Base-by-base conservation (phyloP, 2,888 invertebrate genomes). In the Epicampocera succincta region DNA sequence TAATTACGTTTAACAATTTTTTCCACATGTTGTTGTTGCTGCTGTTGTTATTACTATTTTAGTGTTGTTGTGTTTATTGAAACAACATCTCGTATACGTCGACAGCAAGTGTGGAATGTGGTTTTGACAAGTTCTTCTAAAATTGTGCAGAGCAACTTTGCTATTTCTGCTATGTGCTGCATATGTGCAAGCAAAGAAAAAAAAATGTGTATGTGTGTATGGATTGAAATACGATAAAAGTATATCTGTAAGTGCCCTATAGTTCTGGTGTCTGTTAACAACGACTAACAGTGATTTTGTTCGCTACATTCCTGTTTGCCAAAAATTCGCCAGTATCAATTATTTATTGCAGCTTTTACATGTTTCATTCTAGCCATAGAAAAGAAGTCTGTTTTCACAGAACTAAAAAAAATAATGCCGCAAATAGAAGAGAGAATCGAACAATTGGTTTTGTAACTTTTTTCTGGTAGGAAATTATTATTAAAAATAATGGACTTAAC, bases 81-180 rank as follows among this genome's bases (percentile, higher is more conserved):
- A 75, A 71, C 71, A 75, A 71, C 58, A 63, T 71, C n/a, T n/a
- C 56, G 82, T 65, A 65, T 29, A 69, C 82, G 82, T 74, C 74
- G 82, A 66, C 84, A 76, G 82, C 80, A 68, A 71, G 54, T 72
- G 56, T 85, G 89, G 89, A 90, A 89, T 89, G 89, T 86, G 89
- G 89, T 90, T 89, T 89, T 89, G 89, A 89, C 89, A 88, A 89
- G 89, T 89, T 89, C 89, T 90, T 90, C 88, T 89, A 90, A 88
- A 90, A 87, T 87, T 88, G 89, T 89, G 86, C 87, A 88, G 83
- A 87, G 85, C 89, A 88, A 87, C 89, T 87, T 83, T 84, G 80
- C 83, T 85, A 77, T 83, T 84, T 83, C 80, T 80, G 79, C 60
- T 81, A 78, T 80, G 73, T 75, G 65, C 56, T 44, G 52, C 25